Conservation (phyloP, 2,888 invertebrate species). For the Lathronympha strigana region DNA sequence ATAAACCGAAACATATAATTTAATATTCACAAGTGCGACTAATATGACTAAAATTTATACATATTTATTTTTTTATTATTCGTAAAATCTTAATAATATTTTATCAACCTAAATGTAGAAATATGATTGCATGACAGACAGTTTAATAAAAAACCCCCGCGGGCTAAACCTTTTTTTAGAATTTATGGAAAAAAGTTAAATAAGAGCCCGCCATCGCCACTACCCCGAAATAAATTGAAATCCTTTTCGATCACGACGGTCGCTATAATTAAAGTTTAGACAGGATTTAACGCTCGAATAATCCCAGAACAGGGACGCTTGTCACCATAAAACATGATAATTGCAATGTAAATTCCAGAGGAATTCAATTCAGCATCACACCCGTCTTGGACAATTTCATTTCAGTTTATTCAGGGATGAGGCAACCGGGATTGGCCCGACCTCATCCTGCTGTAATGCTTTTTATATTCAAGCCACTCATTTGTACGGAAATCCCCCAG, state of each 20-base stretch:
- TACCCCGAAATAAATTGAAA: constrained; percentile 45
- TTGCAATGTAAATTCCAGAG: constrained; percentile 44
- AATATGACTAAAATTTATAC: too few species aligned
- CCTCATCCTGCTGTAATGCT: constrained; percentile 41
- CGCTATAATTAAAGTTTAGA: constrained; percentile 47
- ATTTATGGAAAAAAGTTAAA: constrained; percentile 21
- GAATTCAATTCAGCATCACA: constrained; percentile 42
- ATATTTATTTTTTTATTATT: too few species aligned
- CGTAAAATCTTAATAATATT: too few species aligned
- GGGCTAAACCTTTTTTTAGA: constrained; percentile 5
- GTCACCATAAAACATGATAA: constrained; percentile 46
- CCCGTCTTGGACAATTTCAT: constrained; percentile 42
- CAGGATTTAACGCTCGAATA: constrained; percentile 47
- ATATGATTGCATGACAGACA: background rate
- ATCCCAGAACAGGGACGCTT: constrained; percentile 43
- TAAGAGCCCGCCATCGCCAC: constrained; percentile 20
- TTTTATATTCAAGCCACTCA: constrained; percentile 41
- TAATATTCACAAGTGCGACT: too few species aligned
- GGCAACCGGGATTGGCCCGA: constrained; percentile 35
- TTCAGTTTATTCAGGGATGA: constrained; percentile 42
- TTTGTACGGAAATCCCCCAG: constrained; percentile 41
- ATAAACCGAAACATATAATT: too few species aligned
- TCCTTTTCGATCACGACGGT: constrained; percentile 42
- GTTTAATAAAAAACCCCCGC: constrained; percentile 6
- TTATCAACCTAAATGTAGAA: background rate